Base-by-base conservation (phyloP, 2,888 invertebrate genomes). In the Ctenicera cuprea region DNA sequence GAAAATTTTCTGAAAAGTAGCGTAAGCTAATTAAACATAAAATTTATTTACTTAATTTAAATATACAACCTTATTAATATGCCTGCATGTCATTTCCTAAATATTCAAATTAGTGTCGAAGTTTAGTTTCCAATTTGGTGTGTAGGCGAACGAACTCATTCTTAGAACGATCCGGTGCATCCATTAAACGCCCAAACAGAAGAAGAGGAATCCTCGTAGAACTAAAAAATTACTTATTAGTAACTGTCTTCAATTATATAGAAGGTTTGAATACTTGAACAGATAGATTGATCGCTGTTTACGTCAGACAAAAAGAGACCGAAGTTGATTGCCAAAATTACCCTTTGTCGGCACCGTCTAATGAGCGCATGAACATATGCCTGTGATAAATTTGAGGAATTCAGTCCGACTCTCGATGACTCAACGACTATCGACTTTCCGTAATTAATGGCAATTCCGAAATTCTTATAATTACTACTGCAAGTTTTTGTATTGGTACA, bases 321-420 rank as follows among this genome's bases (percentile, higher is more conserved):
- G 80, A 80, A 79, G 80, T 80, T 81, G 83, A 84, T 84, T 82
- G 84, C 83, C 82, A 83, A 83, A 84, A 84, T 83, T 82, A 80
- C 78, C 81, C 84, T 84, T 85, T 84, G 84, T 84, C 83, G 85
- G 83, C 83, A 75, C 65, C 78, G 75, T 82, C 82, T 83, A 83
- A 83, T 83, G 84, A 83, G 83, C 79, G 78, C 81, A 76, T 70
- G 82, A 81, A 83, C 84, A 83, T 83, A 83, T 83, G 82, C 82
- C 83, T 79, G 82, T 79, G 80, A 77, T 81, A 77, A 81, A 80
- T 80, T 81, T 77, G 78, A 77, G 80, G 82, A 83, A 80, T 79
- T 79, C 65, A 26, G 61, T 61, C 48, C 57, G 65, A 62, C 62
- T 45, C 64, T 45, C 70, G 63, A 70, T 70, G 64, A 64, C 43